phyloP scores from a whole-genome alignment of 2,888 invertebrate genomes.

The Tolmerus cingulatus region DNA sequence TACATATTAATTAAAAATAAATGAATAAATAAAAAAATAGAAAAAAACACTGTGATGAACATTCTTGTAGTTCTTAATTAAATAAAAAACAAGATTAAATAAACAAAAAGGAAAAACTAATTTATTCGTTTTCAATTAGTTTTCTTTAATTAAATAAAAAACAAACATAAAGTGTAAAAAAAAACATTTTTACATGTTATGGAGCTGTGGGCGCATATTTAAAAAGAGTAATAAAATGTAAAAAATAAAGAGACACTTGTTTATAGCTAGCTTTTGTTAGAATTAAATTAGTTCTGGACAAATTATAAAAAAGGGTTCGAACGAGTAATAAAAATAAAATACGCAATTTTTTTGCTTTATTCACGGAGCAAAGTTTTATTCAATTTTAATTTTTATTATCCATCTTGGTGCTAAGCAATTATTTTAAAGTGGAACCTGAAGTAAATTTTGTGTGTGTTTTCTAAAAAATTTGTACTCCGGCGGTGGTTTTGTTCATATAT shows the following conservation, averaged over 20 bases:
- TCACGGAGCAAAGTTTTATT: not conserved
- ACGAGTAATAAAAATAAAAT: not conserved
- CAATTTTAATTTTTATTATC: no score
- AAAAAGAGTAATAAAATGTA: not conserved
- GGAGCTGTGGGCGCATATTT: not conserved
- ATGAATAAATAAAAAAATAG: not conserved
- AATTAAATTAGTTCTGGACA: conserved; percentile 6
- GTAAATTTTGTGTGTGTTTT: no score
- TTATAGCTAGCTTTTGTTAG: conserved; percentile 40
- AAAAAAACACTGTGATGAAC: conserved; percentile 41
- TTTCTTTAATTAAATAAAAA: not conserved
- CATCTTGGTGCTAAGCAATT: no score
- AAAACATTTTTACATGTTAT: no score
- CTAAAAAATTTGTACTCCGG: no score
- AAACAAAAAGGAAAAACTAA: not conserved
- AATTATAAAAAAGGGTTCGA: not conserved
- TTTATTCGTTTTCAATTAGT: not conserved
- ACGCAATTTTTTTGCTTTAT: conserved; percentile 30
- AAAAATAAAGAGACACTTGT: conserved; percentile 7
- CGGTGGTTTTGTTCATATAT: no score
- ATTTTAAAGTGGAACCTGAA: no score
- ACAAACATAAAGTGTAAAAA: not conserved
- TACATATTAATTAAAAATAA: not conserved
- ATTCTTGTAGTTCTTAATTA: conserved; percentile 40
- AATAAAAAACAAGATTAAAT: not conserved